Evolutionary conservation across 1,140 invertebrate genomes (phyloP).

Genomic region (Littorina saxatilis): DNA sequence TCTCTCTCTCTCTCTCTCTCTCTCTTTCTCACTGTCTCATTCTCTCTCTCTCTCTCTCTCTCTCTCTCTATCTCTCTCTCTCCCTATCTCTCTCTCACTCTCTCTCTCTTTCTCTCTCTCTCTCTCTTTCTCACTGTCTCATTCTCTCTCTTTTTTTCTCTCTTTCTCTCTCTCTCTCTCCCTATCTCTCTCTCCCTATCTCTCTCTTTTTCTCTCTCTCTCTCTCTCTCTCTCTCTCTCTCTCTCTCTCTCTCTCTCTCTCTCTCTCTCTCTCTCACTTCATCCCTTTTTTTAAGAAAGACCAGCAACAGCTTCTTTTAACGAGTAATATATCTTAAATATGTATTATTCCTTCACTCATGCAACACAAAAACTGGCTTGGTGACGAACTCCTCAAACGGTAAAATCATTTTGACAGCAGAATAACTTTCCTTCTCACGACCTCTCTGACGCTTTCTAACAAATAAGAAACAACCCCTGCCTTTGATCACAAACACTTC

Average conservation of each 20-base stretch:
- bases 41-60: not conserved
- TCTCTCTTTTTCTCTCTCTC: not conserved
- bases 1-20: not conserved
- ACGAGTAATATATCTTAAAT: not conserved
- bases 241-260: constrained; percentile 15
- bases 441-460: too few relatives aligned
- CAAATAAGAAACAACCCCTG: too few relatives aligned
- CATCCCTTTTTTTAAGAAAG: not conserved
- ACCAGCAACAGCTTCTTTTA: too few relatives aligned
- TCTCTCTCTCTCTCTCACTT: constrained; percentile 4
- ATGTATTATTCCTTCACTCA: not conserved
- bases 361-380: not conserved
- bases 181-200: not conserved
- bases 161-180: not conserved
- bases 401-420: not conserved
- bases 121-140: not conserved
- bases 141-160: not conserved
- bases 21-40: not conserved
- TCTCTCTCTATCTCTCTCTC: constrained; percentile 11
- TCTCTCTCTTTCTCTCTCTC: not conserved
- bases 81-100: not conserved
- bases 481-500: too few relatives aligned
- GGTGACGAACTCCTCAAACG: not conserved
- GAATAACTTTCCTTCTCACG: not conserved
- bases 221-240: not conserved